phyloP scores from a whole-genome alignment of 2,797 vertebrate genomes.

The Strix occidentalis region DNA sequence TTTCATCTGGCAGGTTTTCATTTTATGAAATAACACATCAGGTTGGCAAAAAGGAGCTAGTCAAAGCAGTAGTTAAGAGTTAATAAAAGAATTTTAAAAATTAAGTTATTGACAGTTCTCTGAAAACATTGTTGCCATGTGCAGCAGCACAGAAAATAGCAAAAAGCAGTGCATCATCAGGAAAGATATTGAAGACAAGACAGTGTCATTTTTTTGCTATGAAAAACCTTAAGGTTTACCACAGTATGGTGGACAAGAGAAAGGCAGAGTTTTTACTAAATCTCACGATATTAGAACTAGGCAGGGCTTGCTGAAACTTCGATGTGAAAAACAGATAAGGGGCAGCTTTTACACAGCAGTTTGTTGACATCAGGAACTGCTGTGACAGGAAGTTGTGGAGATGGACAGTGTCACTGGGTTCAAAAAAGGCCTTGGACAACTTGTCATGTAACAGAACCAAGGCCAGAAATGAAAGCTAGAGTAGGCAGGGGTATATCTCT shows the following conservation, averaged over 20 bases:
- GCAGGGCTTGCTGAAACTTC: neutral
- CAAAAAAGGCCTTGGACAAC: neutral
- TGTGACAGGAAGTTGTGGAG: neutral
- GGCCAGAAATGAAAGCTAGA: neutral
- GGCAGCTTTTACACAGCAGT: neutral
- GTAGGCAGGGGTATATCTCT: neutral
- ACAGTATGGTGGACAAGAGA: neutral
- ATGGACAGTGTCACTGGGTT: neutral
- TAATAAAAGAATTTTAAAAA: neutral
- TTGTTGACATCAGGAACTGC: neutral
- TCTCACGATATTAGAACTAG: neutral
- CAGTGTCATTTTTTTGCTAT: neutral
- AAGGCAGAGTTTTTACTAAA: neutral
- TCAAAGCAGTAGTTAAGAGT: neutral
- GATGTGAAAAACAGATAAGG: neutral
- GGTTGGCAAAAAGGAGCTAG: neutral
- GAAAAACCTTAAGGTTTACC: neutral
- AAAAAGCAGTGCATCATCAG: neutral
- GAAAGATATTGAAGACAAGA: neutral
- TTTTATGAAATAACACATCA: neutral
- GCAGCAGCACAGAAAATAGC: neutral
- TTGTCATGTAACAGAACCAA: neutral
- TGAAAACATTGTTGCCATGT: neutral
- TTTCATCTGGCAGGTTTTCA: neutral
- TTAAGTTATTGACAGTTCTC: neutral